A percentile compares a stretch with the other conserved stretches of the same genome.
Conservation (phyloP, 1,140 invertebrate genomes). For the Uloborus diversus region DNA sequence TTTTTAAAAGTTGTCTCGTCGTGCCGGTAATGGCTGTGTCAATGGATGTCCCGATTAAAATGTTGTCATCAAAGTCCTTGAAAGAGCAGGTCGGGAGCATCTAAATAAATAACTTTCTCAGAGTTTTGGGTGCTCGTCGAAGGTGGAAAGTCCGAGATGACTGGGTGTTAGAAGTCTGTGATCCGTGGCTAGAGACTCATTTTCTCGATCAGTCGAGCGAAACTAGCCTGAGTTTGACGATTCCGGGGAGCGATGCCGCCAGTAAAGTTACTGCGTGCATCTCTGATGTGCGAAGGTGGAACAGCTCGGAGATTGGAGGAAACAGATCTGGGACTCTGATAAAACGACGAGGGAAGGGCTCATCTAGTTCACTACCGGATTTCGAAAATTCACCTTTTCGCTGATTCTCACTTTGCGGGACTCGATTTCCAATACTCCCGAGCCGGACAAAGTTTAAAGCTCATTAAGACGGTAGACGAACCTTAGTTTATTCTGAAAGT, state of each 20-base stretch:
- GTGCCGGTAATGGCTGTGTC: too few relatives aligned
- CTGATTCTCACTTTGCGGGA: too few relatives aligned
- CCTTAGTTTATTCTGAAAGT: too few relatives aligned
- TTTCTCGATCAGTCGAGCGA: constrained; percentile 27
- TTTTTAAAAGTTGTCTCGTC: too few relatives aligned
- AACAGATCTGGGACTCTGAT: constrained; percentile 7
- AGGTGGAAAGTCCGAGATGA: not conserved
- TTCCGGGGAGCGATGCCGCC: constrained; percentile 24
- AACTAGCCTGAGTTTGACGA: constrained; percentile 9
- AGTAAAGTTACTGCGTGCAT: constrained; percentile 13
- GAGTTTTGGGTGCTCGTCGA: not conserved
- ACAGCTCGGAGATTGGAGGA: not conserved
- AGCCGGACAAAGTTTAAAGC: too few relatives aligned
- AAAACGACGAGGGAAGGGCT: not conserved
- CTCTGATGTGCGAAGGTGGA: constrained; percentile 10
- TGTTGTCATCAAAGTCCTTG: constrained; percentile 24
- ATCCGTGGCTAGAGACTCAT: constrained; percentile 37
- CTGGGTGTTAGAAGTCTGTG: constrained; percentile 14
- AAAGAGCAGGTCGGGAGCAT: too few relatives aligned
- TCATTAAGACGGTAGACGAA: too few relatives aligned
- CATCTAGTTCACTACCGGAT: too few relatives aligned
- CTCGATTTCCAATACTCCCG: too few relatives aligned
- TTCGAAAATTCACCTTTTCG: too few relatives aligned
- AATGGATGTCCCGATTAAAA: too few relatives aligned
- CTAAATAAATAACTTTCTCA: too few relatives aligned